Base-by-base conservation (phyloP, 2,888 invertebrate genomes). In the Apoderus coryli region DNA sequence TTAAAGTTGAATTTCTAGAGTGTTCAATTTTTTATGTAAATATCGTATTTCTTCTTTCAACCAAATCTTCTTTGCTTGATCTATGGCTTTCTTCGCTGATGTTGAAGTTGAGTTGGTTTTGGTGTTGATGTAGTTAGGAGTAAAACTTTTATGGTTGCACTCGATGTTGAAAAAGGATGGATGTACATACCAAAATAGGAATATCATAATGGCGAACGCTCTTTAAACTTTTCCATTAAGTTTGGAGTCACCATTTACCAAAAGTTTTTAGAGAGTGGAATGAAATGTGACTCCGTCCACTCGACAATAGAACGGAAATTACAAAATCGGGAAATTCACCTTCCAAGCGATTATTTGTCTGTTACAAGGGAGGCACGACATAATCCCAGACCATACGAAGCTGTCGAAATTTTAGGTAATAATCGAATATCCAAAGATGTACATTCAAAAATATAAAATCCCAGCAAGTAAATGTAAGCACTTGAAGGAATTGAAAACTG, bases 161-260 rank as follows among this genome's bases (percentile, higher is more conserved):
- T n/a, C n/a, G n/a, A n/a, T n/a, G n/a, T n/a, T n/a, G n/a, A n/a
- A n/a, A n/a, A n/a, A n/a, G n/a, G 27, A 27, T 22, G 16, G 25
- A 9, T 31, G 26, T 12, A 23, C 22, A 6, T 31, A 15, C 25
- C 25, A 25, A 26, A 31, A 31, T 13, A 16, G 31, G 10, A 31
- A 31, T 25, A 31, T 25, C 13, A 16, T 25, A n/a, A 14, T 31
- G 5, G n/a, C 19, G 10, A 31, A 31, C 16, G 31, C 31, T 16
- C 14, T 14, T 12, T 31, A 3, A 31, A 31, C 16, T 31, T 31
- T 14, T 7, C n/a, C 14, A 31, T 31, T 7, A 31, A 31, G 16
- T 10, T 25, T 25, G 13, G 16, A 25, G 16, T 15, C 19, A 25
- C 25, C 10, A 25, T 31, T 16, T 31, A 16, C 13, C 31, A 31